Percentiles rank a stretch among this genome's conserved stretches.
These are phyloP conservation scores for Neodiprion pinetum DNA, from an alignment of 1,140 invertebrate genomes.

Conservation along the genomic window DNA sequence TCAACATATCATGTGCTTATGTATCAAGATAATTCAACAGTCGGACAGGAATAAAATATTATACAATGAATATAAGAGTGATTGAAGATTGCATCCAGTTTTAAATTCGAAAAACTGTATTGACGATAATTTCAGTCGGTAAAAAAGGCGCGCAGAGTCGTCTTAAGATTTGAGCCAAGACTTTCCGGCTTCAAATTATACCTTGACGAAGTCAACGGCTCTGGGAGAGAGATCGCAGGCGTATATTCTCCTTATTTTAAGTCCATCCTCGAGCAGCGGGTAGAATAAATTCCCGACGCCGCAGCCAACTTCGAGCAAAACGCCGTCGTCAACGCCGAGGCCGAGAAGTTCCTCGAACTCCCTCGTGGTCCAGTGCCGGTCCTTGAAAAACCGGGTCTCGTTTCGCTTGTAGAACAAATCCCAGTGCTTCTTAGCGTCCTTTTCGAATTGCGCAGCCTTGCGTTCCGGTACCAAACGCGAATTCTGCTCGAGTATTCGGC, in stretches of 20 bases:
- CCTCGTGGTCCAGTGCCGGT: constrained; percentile 95
- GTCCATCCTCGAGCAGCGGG: constrained; percentile 85
- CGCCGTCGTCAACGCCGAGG: constrained; percentile 51
- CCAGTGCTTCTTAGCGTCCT: constrained; percentile 92
- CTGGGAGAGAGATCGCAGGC: constrained; percentile 94
- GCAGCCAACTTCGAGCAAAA: constrained; percentile 90
- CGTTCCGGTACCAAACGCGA: constrained; percentile 75
- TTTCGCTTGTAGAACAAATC: constrained; percentile 98
- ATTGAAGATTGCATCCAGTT: background rate
- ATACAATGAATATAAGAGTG: constrained; percentile 15
- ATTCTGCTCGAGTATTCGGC: constrained; percentile 72
- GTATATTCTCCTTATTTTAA: constrained; percentile 76
- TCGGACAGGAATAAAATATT: constrained; percentile 11
- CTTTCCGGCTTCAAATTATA: constrained; percentile 40
- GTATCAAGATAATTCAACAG: constrained; percentile 13
- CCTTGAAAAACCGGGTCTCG: constrained; percentile 92
- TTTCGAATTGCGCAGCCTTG: constrained; percentile 84
- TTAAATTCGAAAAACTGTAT: constrained; percentile 14
- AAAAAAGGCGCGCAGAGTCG: constrained; percentile 3
- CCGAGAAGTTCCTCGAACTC: constrained; percentile 87
- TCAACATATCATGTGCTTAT: background rate
- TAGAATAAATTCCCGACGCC: constrained; percentile 98
- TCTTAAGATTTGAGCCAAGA: background rate
- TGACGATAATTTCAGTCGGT: constrained; percentile 7
- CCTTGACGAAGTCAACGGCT: constrained; percentile 88